These are phyloP conservation scores for Drosophila elegans DNA, from an alignment of 1,140 invertebrate genomes.

Conservation along the genomic window DNA sequence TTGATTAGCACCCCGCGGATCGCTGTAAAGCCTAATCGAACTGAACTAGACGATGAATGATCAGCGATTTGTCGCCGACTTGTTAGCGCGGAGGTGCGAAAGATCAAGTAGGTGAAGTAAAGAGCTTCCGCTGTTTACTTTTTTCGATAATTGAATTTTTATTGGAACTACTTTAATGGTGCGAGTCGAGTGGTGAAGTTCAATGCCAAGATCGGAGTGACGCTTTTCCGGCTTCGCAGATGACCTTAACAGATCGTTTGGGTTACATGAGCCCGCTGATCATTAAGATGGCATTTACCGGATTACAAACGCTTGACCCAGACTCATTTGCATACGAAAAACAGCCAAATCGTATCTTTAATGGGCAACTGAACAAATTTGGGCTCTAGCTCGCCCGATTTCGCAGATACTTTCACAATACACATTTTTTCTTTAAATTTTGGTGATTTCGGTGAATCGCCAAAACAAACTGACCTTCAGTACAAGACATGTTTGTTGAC, in stretches of 20 bases:
- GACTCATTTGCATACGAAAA: slow-evolving; percentile 65
- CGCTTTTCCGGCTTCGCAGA: slow-evolving; percentile 20
- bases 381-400: slow-evolving; percentile 51
- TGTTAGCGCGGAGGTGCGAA: slow-evolving; percentile 64
- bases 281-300: slow-evolving; percentile 53
- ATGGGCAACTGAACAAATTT: slow-evolving; percentile 48
- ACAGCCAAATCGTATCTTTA: slow-evolving; percentile 62
- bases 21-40: slow-evolving; percentile 26
- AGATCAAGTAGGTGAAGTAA: slow-evolving; percentile 43
- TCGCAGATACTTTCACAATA: slow-evolving; percentile 72
- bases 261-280: slow-evolving; percentile 42
- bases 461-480: slow-evolving; percentile 55
- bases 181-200: slow-evolving; percentile 59
- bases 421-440: slow-evolving; percentile 39
- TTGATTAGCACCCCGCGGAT: slow-evolving; percentile 47
- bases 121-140: slow-evolving; percentile 61
- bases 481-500: slow-evolving; percentile 30
- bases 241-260: slow-evolving; percentile 16
- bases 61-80: slow-evolving; percentile 50
- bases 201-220: slow-evolving; percentile 54
- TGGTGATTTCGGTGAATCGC: slow-evolving; percentile 54
- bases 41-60: slow-evolving; percentile 33
- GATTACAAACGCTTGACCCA: slow-evolving; percentile 58
- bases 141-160: neutral
- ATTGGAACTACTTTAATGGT: slow-evolving; percentile 16